phyloP scores from a whole-genome alignment of 2,888 invertebrate genomes.

The Synergus laeviventris region DNA sequence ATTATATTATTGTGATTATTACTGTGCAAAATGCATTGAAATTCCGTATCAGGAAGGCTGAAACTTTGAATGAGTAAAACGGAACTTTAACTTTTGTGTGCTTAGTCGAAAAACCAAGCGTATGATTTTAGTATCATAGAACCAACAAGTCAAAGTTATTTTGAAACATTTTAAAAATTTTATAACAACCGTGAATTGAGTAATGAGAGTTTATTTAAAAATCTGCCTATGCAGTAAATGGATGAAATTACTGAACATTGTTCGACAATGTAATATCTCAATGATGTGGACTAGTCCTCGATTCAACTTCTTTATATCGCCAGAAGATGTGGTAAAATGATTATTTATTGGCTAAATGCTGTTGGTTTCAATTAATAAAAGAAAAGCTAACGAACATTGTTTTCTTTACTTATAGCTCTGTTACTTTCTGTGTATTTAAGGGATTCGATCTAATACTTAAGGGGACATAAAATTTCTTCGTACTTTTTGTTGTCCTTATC shows the following conservation, averaged over 20 bases:
- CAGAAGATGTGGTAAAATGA: slow-evolving; percentile 46
- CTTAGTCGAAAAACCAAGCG: slow-evolving; percentile 45
- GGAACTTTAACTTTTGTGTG: slow-evolving; percentile 50
- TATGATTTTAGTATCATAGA: slow-evolving; percentile 42
- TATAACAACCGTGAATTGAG: not conserved
- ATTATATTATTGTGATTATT: slow-evolving; percentile 49
- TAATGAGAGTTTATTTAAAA: not conserved
- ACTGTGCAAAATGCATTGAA: slow-evolving; percentile 40
- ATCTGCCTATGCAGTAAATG: not conserved
- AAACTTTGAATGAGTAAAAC: slow-evolving; percentile 38
- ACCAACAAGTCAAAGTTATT: slow-evolving; percentile 42
- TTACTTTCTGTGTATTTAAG: too few relatives aligned
- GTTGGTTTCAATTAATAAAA: slow-evolving; percentile 67
- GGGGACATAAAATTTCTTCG: too few relatives aligned
- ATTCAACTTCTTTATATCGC: slow-evolving; percentile 49
- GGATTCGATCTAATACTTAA: too few relatives aligned
- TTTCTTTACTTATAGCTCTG: slow-evolving; percentile 58
- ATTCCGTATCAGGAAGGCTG: not conserved
- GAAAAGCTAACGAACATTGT: slow-evolving; percentile 56
- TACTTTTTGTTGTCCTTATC: slow-evolving; percentile 95
- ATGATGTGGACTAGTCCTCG: slow-evolving; percentile 47
- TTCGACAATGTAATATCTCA: slow-evolving; percentile 38
- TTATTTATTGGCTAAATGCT: slow-evolving; percentile 62
- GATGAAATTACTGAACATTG: slow-evolving; percentile 15
- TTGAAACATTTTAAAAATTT: slow-evolving; percentile 43